Conservation (phyloP, 2,888 invertebrate species). For the Dyspetes luteomarginatus region DNA sequence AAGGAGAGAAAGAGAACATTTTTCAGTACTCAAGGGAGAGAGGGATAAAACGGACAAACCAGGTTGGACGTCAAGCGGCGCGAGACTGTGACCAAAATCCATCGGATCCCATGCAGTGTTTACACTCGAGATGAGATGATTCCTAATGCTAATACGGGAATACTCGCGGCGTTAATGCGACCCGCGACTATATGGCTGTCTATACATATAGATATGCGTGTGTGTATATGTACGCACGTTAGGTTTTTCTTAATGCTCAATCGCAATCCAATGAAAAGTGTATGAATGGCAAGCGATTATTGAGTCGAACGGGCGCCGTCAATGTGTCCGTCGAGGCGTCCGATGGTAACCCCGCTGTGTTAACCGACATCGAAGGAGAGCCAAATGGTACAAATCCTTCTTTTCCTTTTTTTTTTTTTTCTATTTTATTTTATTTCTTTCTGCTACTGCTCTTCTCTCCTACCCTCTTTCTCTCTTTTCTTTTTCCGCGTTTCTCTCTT, state of each 20-base stretch:
- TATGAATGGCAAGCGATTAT: constrained; percentile 83
- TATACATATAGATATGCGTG: background rate
- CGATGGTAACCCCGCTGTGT: constrained; percentile 81
- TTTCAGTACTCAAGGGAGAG: constrained; percentile 31
- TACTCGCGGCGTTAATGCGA: constrained; percentile 75
- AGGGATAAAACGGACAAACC: constrained; percentile 52
- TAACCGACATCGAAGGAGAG: constrained; percentile 79
- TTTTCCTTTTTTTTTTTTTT: constrained; percentile 57
- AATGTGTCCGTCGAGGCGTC: constrained; percentile 83
- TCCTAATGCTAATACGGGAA: constrained; percentile 83
- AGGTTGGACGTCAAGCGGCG: constrained; percentile 73
- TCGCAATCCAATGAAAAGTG: constrained; percentile 84
- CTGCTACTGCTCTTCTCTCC: constrained; percentile 39
- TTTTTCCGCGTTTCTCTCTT: constrained; percentile 31
- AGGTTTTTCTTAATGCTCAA: constrained; percentile 82
- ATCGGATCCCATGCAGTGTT: constrained; percentile 83
- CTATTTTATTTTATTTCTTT: constrained; percentile 51
- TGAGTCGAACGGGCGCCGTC: constrained; percentile 83
- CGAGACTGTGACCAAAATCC: constrained; percentile 82
- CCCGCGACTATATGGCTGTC: constrained; percentile 61
- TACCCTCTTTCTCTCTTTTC: constrained; percentile 29
- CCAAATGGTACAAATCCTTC: constrained; percentile 80
- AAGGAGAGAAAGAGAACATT: constrained; percentile 39
- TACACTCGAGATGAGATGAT: constrained; percentile 83
- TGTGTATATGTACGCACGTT: constrained; percentile 31